phyloP scores from a whole-genome alignment of 2,113 vertebrate species.

The Calidris pugnax region DNA sequence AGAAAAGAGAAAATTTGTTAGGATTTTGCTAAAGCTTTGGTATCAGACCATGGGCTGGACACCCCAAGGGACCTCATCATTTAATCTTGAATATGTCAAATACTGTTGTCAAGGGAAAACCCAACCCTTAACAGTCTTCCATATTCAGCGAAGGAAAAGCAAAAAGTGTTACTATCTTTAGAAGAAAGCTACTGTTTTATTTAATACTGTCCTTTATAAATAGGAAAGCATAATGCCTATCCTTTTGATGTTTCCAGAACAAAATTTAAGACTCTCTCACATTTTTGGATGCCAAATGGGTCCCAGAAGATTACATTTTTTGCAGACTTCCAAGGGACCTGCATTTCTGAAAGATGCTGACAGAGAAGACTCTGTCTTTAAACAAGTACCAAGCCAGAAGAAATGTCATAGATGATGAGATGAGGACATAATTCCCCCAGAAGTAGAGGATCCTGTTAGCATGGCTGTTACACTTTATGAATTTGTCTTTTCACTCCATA shows the following conservation, averaged over 20 bases:
- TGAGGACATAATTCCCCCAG: background rate
- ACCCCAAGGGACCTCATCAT: background rate
- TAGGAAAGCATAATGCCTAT: background rate
- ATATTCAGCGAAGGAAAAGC: background rate
- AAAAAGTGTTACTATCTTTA: background rate
- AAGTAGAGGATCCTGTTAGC: background rate
- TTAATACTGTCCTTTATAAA: background rate
- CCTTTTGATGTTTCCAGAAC: background rate
- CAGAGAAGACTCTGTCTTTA: background rate
- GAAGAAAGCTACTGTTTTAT: background rate
- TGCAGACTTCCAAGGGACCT: background rate
- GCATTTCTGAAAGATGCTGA: background rate
- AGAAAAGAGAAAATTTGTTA: background rate
- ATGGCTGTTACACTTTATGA: background rate
- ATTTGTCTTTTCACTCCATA: background rate
- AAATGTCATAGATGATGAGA: background rate
- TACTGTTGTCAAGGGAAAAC: background rate
- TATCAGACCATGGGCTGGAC: background rate
- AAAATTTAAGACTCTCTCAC: background rate
- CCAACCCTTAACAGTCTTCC: background rate
- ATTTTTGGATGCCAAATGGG: background rate
- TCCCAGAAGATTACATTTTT: background rate
- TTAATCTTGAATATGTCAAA: background rate
- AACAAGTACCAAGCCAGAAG: background rate
- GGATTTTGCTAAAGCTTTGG: background rate